Percentiles rank a stretch among this genome's conserved stretches.
Conservation (phyloP, 2,113 vertebrate species). For the Ranitomeya imitator region DNA sequence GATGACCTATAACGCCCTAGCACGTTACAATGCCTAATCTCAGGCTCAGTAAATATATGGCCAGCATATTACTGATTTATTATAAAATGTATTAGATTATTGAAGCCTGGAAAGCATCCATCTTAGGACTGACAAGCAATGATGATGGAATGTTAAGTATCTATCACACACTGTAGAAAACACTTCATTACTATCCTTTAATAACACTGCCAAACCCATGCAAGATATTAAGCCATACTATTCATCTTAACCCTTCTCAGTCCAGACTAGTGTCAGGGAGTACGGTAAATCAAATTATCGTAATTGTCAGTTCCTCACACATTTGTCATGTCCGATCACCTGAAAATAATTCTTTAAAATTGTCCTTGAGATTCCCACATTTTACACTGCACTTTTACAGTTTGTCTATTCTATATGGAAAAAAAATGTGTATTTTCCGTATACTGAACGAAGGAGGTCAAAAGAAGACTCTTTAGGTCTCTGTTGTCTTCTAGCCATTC, state of each 20-base stretch:
- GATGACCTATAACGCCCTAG: too few relatives aligned
- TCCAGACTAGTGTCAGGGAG: not conserved
- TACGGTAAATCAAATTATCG: too few relatives aligned
- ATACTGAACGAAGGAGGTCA: too few relatives aligned
- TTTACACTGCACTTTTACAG: too few relatives aligned
- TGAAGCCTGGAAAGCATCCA: not conserved
- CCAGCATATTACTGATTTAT: not conserved
- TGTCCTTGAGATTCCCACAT: not conserved
- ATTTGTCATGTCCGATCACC: not conserved
- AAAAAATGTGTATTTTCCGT: too few relatives aligned
- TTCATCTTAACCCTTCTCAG: not conserved
- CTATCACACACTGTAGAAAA: not conserved
- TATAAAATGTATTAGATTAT: not conserved
- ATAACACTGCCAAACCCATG: not conserved
- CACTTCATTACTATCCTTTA: not conserved
- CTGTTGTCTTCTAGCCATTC: not conserved
- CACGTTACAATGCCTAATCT: not conserved
- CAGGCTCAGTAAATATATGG: not conserved
- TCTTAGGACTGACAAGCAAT: not conserved
- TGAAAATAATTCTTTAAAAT: not conserved
- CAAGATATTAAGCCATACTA: not conserved
- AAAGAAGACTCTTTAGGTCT: too few relatives aligned
- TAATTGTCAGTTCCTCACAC: not conserved
- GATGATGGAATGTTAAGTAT: not conserved
- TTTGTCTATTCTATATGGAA: too few relatives aligned